A percentile compares a stretch with the other conserved stretches of the same genome.
phyloP scores from a whole-genome alignment of 2,888 invertebrate genomes.

The Plebejus melissa region DNA sequence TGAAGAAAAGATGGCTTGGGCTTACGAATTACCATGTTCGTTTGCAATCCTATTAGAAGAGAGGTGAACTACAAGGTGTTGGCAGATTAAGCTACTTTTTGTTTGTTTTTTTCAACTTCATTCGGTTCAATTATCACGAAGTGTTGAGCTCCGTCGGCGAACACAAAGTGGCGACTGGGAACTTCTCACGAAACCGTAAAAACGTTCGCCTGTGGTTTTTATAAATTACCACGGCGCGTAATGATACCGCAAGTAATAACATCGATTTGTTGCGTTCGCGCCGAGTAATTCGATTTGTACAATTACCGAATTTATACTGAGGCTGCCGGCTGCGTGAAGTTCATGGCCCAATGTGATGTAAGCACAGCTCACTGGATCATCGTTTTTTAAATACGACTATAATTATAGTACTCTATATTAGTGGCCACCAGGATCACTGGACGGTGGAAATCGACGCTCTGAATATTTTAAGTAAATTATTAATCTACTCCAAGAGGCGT shows the following conservation, averaged over 20 bases:
- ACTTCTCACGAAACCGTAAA: slow-evolving; percentile 35
- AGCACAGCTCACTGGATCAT: background rate
- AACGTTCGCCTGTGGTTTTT: slow-evolving; percentile 34
- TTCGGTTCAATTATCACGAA: background rate
- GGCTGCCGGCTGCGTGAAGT: background rate
- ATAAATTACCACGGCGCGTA: slow-evolving; percentile 29
- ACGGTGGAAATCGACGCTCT: too few relatives aligned
- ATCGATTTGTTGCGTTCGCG: slow-evolving; percentile 26
- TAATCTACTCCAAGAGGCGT: too few relatives aligned
- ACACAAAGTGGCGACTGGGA: slow-evolving; percentile 26
- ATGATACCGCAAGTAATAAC: slow-evolving; percentile 30
- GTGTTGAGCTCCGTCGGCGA: slow-evolving; percentile 3
- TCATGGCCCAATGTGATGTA: background rate
- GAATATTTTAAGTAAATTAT: too few relatives aligned
- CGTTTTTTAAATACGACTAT: too few relatives aligned
- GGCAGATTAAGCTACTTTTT: background rate
- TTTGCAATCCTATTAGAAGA: background rate
- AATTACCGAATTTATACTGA: slow-evolving; percentile 14
- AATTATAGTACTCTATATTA: too few relatives aligned
- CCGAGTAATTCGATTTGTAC: slow-evolving; percentile 14
- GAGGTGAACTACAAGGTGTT: background rate
- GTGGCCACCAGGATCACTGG: too few relatives aligned
- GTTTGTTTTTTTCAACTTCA: background rate
- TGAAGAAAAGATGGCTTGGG: too few relatives aligned
- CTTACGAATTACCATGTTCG: background rate